Evolutionary conservation across 2,113 vertebrate genomes (phyloP).

Genomic region (Microcebus tavaratra): DNA sequence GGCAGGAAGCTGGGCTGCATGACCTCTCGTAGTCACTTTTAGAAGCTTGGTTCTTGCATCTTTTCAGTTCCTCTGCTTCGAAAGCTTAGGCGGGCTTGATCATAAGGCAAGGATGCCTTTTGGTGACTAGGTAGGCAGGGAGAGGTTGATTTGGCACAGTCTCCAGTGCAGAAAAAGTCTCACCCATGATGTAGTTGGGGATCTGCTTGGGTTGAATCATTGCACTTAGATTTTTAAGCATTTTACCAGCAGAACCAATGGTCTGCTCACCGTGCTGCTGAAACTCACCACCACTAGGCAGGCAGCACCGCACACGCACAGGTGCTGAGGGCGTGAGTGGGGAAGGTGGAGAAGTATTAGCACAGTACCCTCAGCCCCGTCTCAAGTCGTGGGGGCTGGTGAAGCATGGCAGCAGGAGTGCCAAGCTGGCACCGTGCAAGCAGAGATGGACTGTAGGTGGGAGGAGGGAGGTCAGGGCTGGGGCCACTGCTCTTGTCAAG

Average conservation of each 20-base stretch:
- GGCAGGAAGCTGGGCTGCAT: background rate
- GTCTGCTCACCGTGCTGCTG: background rate
- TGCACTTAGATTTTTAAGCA: background rate
- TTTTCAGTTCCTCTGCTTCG: background rate
- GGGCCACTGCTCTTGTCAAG: background rate
- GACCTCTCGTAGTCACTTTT: background rate
- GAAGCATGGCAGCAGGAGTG: background rate
- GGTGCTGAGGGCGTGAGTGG: background rate
- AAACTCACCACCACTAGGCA: background rate
- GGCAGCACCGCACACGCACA: accelerated
- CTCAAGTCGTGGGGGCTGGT: background rate
- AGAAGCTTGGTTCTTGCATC: background rate
- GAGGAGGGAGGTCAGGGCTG: background rate
- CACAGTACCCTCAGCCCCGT: background rate
- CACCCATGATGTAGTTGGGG: background rate
- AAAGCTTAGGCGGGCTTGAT: background rate
- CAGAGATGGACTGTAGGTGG: background rate
- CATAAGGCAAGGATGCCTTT: background rate
- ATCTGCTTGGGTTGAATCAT: background rate
- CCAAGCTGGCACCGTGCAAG: accelerated
- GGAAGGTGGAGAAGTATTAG: background rate
- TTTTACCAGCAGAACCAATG: background rate
- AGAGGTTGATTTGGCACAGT: background rate
- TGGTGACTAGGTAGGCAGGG: background rate
- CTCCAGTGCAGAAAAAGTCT: background rate